Base-by-base conservation (phyloP, 2,888 invertebrate species). In the Carpatolechia fugitivella region DNA sequence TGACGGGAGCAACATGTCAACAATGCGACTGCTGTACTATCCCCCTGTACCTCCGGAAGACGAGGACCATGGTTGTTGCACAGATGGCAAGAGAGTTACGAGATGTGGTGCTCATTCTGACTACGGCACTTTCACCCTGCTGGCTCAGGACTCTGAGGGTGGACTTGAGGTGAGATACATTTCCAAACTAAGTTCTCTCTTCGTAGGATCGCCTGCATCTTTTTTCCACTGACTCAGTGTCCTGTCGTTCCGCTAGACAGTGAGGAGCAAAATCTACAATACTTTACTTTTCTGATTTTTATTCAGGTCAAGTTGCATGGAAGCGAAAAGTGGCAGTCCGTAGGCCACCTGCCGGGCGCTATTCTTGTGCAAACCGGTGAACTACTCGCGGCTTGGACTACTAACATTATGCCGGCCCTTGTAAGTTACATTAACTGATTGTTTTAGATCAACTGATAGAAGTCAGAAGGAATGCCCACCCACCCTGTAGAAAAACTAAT, bases 351-450 rank as follows among this genome's bases (percentile, higher is more conserved):
- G 51, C 94, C 94, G 0, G 95, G 94, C 30, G 94, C 95, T 24
- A 93, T 96, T 63, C 86, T 96, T 46, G 91, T 96, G 30, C 95
- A 95, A 72, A 91, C 94, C 20, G 96, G 95, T 14, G 94, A 95
- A 70, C 90, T 95, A 52, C 84, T 96, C 54, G 93, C 94, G 16
- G 87, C 92, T 44, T 96, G 95, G 96, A 95, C 96, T 3, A 91
- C 92, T 51, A 93, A 93, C 61, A 85, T 92, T 52, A 91, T 95
- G 56, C 92, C 93, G 16, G 95, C 96, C 53, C 91, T 95, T 70
- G 94, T 94, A 73, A 86, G 87, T 80, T 63, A n/a, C 47, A 14
- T 18, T 24, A 54, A 29, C 31, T 24, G 8, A 8, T 33, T n/a
- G n/a, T n/a, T n/a, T n/a, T n/a, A n/a, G n/a, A n/a, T n/a, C n/a